A percentile compares a stretch with the other conserved stretches of the same genome.
Evolutionary conservation across 92 coral and sea anemone species (phyloP).

Genomic region (Blastomussa wellsi): DNA sequence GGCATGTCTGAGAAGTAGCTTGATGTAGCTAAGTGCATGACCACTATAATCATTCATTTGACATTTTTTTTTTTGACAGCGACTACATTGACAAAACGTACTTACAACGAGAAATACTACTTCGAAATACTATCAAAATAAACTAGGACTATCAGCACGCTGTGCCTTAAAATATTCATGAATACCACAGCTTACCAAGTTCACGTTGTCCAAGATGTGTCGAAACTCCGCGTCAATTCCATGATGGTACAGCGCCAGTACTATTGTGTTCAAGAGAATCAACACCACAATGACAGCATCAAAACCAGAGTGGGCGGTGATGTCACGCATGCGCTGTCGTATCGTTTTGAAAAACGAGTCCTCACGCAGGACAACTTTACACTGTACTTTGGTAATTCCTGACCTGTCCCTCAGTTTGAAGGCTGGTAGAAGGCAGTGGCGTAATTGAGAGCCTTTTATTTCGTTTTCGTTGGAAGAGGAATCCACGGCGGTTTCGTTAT

Average conservation of each 20-base stretch:
- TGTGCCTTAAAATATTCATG: too few species aligned
- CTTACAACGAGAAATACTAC: too few species aligned
- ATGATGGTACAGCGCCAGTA: conserved; percentile 73
- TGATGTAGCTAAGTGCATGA: too few species aligned
- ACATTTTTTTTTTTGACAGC: too few species aligned
- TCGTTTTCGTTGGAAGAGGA: neutral
- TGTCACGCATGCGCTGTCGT: conserved; percentile 31
- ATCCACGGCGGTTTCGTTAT: neutral
- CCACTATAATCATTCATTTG: too few species aligned
- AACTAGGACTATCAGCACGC: too few species aligned
- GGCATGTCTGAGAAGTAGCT: too few species aligned
- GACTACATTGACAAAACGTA: too few species aligned
- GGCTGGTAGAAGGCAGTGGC: conserved; percentile 22
- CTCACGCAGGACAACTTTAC: neutral
- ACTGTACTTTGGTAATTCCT: conserved; percentile 2
- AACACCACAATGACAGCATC: conserved; percentile 67
- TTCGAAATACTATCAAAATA: too few species aligned
- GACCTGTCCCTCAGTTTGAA: neutral
- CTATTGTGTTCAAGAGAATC: conserved; percentile 75
- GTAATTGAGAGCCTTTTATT: neutral
- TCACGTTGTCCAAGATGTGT: conserved; percentile 61
- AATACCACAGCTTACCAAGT: conserved; percentile 43
- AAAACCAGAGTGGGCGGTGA: conserved; percentile 42
- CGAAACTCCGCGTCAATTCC: conserved; percentile 57
- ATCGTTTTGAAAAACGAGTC: neutral